Evolutionary conservation across 2,888 invertebrate genomes (phyloP).

Genomic region (Plebejus anna): DNA sequence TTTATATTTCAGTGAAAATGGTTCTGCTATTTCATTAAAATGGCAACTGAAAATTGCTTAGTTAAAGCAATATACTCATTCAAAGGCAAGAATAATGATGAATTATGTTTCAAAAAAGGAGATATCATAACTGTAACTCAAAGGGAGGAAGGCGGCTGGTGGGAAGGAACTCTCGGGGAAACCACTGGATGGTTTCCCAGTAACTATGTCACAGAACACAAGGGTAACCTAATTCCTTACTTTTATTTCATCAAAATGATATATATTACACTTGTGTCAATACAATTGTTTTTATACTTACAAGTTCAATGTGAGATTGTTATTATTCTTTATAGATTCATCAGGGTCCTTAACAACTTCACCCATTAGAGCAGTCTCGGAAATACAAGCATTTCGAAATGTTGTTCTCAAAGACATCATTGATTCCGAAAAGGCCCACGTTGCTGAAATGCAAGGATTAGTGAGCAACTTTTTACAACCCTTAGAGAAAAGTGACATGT

Average conservation of each 20-base stretch:
- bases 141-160: constrained; percentile 98
- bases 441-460: constrained; percentile 92
- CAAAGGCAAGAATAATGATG: constrained; percentile 98
- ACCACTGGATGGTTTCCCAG: constrained; percentile 99
- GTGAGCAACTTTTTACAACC: constrained; percentile 92
- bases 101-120: constrained; percentile 96
- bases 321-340: constrained; percentile 59
- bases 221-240: constrained; percentile 62
- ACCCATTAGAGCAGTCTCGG: constrained; percentile 83
- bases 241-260: background rate
- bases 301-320: background rate
- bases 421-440: constrained; percentile 95
- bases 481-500: constrained; percentile 93
- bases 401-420: constrained; percentile 94
- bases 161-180: constrained; percentile 98
- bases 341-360: constrained; percentile 81
- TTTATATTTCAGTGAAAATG: constrained; percentile 50
- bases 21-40: constrained; percentile 59
- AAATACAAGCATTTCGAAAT: constrained; percentile 88
- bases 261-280: background rate
- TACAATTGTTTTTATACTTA: background rate
- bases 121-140: constrained; percentile 98
- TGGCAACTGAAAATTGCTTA: constrained; percentile 82
- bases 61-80: constrained; percentile 96
- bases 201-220: constrained; percentile 96